Conservation (phyloP, 2,113 vertebrate species). For the Campylomormyrus tamandua region DNA sequence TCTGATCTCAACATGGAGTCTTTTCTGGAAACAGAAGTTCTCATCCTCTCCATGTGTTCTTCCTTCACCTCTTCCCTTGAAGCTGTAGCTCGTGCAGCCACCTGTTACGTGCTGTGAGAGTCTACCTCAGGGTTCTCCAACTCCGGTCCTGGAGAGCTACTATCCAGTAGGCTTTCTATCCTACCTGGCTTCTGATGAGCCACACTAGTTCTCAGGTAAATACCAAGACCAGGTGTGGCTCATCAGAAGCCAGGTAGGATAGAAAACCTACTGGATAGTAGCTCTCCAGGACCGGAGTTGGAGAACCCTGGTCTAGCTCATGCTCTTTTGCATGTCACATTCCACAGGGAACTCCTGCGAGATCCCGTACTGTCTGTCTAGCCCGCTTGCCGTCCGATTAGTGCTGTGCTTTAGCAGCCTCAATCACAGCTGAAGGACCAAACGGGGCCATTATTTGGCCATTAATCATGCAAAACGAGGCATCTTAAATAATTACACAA, state of each 20-base stretch:
- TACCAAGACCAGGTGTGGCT: no score
- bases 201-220: no score
- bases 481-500: not conserved
- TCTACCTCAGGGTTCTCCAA: slow-evolving; percentile 22
- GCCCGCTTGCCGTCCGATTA: not conserved
- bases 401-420: not conserved
- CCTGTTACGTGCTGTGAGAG: not conserved
- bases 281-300: no score
- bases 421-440: not conserved
- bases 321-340: not conserved
- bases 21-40: not conserved
- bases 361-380: not conserved
- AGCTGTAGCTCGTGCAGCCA: not conserved
- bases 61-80: not conserved
- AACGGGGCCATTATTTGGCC: not conserved
- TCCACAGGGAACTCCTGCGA: not conserved
- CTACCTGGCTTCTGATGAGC: no score
- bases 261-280: no score
- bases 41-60: not conserved
- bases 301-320: slow-evolving; percentile 23
- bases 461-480: not conserved
- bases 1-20: not conserved
- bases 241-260: no score
- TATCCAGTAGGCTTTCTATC: no score
- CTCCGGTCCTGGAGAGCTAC: no score